A percentile compares a stretch with the other conserved stretches of the same genome.
Evolutionary conservation across 2,113 vertebrate species (phyloP).

Genomic region (Coracopsis vasa): DNA sequence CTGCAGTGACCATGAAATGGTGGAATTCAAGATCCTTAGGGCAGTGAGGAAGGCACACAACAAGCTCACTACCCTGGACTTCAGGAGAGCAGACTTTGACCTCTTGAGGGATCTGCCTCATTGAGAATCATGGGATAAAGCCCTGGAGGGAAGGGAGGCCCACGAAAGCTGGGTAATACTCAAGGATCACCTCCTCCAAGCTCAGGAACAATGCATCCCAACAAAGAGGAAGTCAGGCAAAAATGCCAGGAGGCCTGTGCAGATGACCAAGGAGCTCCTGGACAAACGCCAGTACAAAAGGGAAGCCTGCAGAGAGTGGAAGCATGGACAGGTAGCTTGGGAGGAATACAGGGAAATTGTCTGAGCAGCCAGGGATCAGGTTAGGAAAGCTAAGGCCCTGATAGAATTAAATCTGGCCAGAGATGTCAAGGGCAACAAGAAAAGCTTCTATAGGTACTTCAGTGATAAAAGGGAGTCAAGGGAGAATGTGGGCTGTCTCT

Average conservation of each 20-base stretch:
- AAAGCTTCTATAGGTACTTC: background rate
- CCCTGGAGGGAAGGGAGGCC: background rate
- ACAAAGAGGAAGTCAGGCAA: background rate
- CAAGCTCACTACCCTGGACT: background rate
- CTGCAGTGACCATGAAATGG: background rate
- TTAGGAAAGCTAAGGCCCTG: background rate
- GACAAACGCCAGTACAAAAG: background rate
- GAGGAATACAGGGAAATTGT: background rate
- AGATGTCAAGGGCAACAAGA: background rate
- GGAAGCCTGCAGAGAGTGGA: background rate
- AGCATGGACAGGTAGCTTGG: background rate
- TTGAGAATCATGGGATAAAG: background rate
- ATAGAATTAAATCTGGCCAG: background rate
- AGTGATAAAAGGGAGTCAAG: background rate
- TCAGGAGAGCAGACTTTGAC: background rate
- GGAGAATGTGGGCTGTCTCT: background rate
- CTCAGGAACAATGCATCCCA: background rate
- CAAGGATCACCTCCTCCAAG: background rate
- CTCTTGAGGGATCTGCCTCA: background rate
- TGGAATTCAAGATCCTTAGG: background rate
- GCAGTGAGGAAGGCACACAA: fast-evolving
- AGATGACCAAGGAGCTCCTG: background rate
- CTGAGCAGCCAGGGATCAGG: background rate
- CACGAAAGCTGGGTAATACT: background rate
- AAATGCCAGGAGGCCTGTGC: background rate